Evolutionary conservation across 2,797 vertebrate species (phyloP).

Genomic region (Valencia hispanica): DNA sequence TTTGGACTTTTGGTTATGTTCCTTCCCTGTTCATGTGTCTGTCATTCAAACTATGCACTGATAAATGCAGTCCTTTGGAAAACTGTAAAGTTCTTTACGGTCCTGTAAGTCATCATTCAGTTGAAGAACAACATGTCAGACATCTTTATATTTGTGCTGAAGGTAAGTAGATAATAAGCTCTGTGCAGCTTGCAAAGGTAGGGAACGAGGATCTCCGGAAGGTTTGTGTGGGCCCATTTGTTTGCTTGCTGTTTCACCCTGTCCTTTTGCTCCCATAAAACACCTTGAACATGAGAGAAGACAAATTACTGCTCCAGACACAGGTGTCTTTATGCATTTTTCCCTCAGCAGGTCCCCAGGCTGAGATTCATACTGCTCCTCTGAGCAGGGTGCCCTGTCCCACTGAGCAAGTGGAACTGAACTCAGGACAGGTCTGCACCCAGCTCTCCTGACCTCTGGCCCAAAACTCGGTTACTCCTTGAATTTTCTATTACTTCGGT

Average conservation of each 20-base stretch:
- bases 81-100: conserved; percentile 27
- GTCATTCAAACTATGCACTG: conserved; percentile 33
- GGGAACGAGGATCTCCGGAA: conserved; percentile 62
- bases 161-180: conserved; percentile 36
- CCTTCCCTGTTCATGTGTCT: conserved; percentile 40
- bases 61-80: conserved; percentile 26
- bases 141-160: conserved; percentile 25
- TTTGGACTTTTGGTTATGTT: conserved; percentile 61
- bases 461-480: conserved; percentile 64
- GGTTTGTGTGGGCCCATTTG: conserved; percentile 58
- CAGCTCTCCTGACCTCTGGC: conserved; percentile 55
- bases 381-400: conserved; percentile 74
- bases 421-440: conserved; percentile 49
- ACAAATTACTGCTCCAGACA: conserved; percentile 83
- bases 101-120: conserved; percentile 23
- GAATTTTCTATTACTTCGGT: conserved; percentile 57
- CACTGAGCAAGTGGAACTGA: conserved; percentile 63
- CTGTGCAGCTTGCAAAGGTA: conserved; percentile 30
- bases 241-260: conserved; percentile 80
- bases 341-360: conserved; percentile 67
- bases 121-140: conserved; percentile 27
- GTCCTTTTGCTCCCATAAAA: conserved; percentile 81
- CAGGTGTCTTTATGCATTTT: conserved; percentile 78
- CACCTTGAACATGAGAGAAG: conserved; percentile 82
- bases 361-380: conserved; percentile 56